A percentile compares a stretch with the other conserved stretches of the same genome.
These are phyloP conservation scores for Erpetoichthys calabaricus DNA, from an alignment of 2,797 vertebrate species.

Conservation along the genomic window DNA sequence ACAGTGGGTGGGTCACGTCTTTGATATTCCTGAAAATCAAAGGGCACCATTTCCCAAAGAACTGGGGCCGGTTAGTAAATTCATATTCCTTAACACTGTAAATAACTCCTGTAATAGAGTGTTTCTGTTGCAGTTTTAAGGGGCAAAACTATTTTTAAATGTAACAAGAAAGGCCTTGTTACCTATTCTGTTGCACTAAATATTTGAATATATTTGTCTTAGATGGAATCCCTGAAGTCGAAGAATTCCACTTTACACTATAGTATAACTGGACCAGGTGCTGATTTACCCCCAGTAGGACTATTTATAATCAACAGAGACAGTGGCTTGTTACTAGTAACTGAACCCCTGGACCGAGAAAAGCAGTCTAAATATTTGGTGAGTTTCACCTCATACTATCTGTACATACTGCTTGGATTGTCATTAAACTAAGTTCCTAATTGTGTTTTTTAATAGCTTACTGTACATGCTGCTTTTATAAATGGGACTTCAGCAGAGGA, in stretches of 20 bases:
- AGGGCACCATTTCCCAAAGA: constrained; percentile 25
- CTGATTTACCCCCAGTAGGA: constrained; percentile 47
- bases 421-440: too few relatives aligned
- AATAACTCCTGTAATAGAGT: neutral
- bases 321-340: constrained; percentile 51
- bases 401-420: too few relatives aligned
- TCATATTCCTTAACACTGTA: neutral
- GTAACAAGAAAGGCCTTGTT: too few relatives aligned
- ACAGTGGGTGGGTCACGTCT: constrained; percentile 42
- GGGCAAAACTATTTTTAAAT: too few relatives aligned
- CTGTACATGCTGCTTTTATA: constrained; percentile 40
- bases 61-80: constrained; percentile 25
- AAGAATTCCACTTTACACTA: constrained; percentile 41
- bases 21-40: constrained; percentile 25
- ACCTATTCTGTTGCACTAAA: too few relatives aligned
- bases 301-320: constrained; percentile 55
- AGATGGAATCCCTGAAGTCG: constrained; percentile 63
- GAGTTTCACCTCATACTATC: constrained; percentile 14
- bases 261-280: constrained; percentile 68
- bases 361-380: constrained; percentile 40
- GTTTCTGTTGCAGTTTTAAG: too few relatives aligned
- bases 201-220: constrained; percentile 1
- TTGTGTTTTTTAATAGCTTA: constrained; percentile 39
- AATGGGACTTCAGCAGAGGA: constrained; percentile 36
- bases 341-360: constrained; percentile 61